These are phyloP conservation scores for Falco concolor DNA, from an alignment of 2,797 vertebrate genomes.

Conservation along the genomic window DNA sequence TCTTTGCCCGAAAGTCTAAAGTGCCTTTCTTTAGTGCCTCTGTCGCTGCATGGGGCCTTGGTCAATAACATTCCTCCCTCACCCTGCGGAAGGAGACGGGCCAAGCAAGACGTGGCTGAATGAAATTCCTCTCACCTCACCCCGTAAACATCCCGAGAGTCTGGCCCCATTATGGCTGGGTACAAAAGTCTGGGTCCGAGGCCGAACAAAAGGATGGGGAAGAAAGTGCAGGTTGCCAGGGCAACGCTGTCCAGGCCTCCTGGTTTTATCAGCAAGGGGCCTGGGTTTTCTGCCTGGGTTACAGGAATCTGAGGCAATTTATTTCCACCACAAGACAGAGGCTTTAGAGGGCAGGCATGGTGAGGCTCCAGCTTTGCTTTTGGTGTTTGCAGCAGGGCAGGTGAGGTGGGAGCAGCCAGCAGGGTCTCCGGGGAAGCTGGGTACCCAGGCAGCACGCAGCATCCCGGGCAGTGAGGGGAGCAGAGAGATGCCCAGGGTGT, in stretches of 20 bases:
- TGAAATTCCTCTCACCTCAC: constrained; percentile 69
- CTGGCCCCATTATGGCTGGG: constrained; percentile 71
- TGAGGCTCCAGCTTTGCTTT: neutral
- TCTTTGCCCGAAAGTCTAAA: constrained; percentile 51
- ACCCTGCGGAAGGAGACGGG: constrained; percentile 61
- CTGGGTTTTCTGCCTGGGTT: constrained; percentile 73
- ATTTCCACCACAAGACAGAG: constrained; percentile 55
- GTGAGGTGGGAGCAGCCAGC: neutral
- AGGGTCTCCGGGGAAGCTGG: neutral
- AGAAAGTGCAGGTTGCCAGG: constrained; percentile 77
- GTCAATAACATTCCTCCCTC: constrained; percentile 67
- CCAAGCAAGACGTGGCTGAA: constrained; percentile 50
- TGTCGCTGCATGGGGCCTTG: constrained; percentile 56
- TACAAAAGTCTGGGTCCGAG: constrained; percentile 76
- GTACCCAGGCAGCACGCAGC: neutral
- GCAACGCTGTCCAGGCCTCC: constrained; percentile 72
- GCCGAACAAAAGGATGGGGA: constrained; percentile 76
- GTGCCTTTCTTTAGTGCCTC: constrained; percentile 60
- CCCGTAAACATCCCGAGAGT: constrained; percentile 66
- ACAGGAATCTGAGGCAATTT: constrained; percentile 73
- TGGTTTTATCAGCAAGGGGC: constrained; percentile 76
- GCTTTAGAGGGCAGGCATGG: neutral
- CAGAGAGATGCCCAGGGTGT: neutral
- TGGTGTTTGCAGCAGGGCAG: neutral
- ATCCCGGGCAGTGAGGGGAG: rapidly evolving